phyloP scores from a whole-genome alignment of 2,113 vertebrate species.

The Gopherus flavomarginatus region DNA sequence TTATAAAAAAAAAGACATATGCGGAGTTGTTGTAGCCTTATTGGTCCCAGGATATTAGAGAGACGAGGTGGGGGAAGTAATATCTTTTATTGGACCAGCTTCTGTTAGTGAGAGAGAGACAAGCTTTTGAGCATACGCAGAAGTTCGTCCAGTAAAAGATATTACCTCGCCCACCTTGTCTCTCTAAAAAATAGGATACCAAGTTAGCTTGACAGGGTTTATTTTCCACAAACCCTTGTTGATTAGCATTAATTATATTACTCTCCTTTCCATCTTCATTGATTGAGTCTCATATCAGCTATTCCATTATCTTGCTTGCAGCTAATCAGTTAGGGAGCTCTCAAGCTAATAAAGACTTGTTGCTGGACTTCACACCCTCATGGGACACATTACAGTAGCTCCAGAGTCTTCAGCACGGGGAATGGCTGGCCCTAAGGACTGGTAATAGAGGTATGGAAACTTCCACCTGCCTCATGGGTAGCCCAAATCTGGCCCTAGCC shows the following conservation, averaged over 20 bases:
- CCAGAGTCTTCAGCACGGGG: background rate
- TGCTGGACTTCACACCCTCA: background rate
- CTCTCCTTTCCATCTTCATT: too few species aligned
- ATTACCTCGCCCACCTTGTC: background rate
- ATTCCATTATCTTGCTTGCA: too few species aligned
- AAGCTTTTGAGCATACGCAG: background rate
- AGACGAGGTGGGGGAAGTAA: background rate
- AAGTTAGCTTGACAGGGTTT: too few species aligned
- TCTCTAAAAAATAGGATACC: background rate
- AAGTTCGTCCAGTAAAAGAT: background rate
- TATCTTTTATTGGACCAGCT: background rate
- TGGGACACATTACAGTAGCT: background rate
- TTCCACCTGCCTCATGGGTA: background rate
- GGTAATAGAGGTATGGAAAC: background rate
- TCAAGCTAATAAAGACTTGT: background rate
- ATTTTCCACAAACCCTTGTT: too few species aligned
- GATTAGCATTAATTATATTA: too few species aligned
- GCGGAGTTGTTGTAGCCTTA: background rate
- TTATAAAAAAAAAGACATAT: background rate
- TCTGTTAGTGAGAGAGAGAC: background rate
- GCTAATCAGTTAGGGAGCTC: background rate
- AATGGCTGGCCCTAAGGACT: background rate
- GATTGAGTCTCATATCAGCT: too few species aligned
- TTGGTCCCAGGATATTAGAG: background rate
- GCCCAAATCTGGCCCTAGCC: too few species aligned